phyloP scores from a whole-genome alignment of 2,888 invertebrate genomes.

The Drosophila ezoana region DNA sequence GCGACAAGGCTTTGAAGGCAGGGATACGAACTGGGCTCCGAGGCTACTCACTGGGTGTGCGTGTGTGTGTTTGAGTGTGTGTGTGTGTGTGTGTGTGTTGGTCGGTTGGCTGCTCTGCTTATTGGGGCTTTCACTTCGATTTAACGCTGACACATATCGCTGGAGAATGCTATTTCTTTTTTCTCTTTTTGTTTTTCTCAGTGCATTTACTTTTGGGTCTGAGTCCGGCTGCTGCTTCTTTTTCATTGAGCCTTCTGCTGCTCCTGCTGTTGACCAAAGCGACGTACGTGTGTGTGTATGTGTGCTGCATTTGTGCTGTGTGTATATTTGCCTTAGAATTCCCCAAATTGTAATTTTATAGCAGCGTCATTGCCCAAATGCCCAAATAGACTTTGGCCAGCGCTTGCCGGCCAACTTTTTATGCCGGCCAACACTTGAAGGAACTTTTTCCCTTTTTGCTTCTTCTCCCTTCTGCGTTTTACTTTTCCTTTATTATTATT shows the following conservation, averaged over 20 bases:
- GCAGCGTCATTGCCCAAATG: constrained; percentile 80
- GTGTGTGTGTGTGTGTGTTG: background rate
- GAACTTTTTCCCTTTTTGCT: constrained; percentile 19
- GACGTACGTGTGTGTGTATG: constrained; percentile 30
- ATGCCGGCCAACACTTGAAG: constrained; percentile 53
- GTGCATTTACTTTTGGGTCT: constrained; percentile 25
- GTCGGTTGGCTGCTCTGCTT: constrained; percentile 41
- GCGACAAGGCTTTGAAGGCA: background rate
- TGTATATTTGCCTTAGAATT: constrained; percentile 72
- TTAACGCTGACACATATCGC: constrained; percentile 77
- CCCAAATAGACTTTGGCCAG: constrained; percentile 69
- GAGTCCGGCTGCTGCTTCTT: constrained; percentile 11
- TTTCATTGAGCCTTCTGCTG: constrained; percentile 31
- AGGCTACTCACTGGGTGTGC: background rate
- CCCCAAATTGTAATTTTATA: constrained; percentile 79
- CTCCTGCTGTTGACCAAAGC: constrained; percentile 53
- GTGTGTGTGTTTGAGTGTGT: too few species aligned
- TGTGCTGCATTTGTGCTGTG: constrained; percentile 28
- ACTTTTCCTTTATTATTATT: constrained; percentile 1
- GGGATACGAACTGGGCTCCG: background rate
- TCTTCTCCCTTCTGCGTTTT: constrained; percentile 9
- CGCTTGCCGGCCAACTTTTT: constrained; percentile 46
- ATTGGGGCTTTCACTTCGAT: constrained; percentile 67
- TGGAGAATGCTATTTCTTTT: constrained; percentile 36
- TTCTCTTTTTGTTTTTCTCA: constrained; percentile 9